Conservation (phyloP, 2,888 invertebrate species). For the Volucella inflata region DNA sequence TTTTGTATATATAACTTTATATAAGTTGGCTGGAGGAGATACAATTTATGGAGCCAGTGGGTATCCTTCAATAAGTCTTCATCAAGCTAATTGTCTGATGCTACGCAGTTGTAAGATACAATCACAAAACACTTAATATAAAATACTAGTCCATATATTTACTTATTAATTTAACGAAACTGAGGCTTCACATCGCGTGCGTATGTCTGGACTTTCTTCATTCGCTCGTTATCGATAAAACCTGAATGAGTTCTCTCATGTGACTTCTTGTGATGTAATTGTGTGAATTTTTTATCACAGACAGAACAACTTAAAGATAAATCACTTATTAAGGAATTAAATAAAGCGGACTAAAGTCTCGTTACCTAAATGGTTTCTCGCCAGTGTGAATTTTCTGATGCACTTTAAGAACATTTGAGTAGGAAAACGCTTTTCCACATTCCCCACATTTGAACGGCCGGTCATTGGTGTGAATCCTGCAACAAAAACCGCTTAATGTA, state of each 20-base stretch:
- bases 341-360: background rate
- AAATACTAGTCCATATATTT: background rate
- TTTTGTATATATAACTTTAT: too few relatives aligned
- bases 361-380: constrained; percentile 80
- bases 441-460: constrained; percentile 80
- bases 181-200: background rate
- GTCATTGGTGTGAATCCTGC: constrained; percentile 81
- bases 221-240: background rate
- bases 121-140: too few relatives aligned
- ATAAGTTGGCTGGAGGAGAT: too few relatives aligned
- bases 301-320: constrained; percentile 77
- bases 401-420: constrained; percentile 81
- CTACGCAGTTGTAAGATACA: too few relatives aligned
- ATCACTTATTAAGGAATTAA: background rate
- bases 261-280: constrained; percentile 80
- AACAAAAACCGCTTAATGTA: background rate
- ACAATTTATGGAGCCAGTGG: too few relatives aligned
- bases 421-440: constrained; percentile 80
- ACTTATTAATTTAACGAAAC: background rate
- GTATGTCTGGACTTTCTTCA: background rate
- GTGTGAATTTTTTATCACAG: constrained; percentile 79
- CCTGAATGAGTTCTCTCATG: constrained; percentile 78
- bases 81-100: too few relatives aligned
- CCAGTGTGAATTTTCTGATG: constrained; percentile 81
- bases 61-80: too few relatives aligned